These are phyloP conservation scores for Antrozous pallidus DNA, from an alignment of 2,797 vertebrate species.

Conservation along the genomic window DNA sequence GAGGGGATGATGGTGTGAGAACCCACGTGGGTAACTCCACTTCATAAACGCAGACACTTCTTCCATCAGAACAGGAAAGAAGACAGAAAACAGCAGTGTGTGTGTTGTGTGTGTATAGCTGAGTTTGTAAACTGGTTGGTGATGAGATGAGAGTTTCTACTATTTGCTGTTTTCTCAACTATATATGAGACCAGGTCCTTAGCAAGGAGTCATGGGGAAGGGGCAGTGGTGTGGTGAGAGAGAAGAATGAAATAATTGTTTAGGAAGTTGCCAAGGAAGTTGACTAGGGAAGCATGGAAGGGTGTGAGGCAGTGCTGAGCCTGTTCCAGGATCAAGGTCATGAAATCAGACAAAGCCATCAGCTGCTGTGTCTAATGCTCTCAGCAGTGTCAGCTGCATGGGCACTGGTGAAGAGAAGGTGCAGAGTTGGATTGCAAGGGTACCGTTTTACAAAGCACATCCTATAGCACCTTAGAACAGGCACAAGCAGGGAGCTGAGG, in stretches of 20 bases:
- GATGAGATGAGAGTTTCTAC: neutral
- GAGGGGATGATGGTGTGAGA: neutral
- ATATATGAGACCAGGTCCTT: neutral
- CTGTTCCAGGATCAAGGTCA: neutral
- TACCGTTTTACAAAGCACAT: neutral
- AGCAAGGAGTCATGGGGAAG: neutral
- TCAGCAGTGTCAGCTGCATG: neutral
- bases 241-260: neutral
- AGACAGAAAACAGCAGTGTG: neutral
- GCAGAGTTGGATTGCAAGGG: neutral
- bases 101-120: neutral
- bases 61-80: neutral
- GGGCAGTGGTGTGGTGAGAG: neutral
- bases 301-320: neutral
- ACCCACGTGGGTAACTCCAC: neutral
- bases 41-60: neutral
- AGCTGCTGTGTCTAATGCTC: neutral
- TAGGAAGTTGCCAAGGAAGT: neutral
- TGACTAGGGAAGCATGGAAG: neutral
- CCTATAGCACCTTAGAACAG: neutral
- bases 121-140: neutral
- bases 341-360: neutral
- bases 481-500: neutral
- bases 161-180: neutral
- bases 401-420: neutral